These are phyloP conservation scores for Pampus argenteus DNA, from an alignment of 2,797 vertebrate species.

Conservation along the genomic window DNA sequence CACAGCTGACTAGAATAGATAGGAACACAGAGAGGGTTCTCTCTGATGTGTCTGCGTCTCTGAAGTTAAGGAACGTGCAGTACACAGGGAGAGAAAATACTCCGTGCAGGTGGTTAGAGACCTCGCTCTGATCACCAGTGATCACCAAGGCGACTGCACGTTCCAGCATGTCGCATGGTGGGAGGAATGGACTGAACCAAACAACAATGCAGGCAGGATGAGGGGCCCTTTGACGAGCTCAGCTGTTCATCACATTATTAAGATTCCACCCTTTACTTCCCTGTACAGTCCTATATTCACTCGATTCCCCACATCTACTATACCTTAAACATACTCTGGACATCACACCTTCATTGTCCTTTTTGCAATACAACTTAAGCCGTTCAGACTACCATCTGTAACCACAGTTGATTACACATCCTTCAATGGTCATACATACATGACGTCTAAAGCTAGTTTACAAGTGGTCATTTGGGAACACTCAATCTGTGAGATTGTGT, in stretches of 20 bases:
- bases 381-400: constrained; percentile 56
- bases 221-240: constrained; percentile 63
- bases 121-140: constrained; percentile 50
- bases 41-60: constrained; percentile 28
- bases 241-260: constrained; percentile 77
- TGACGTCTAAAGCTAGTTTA: constrained; percentile 44
- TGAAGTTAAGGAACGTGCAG: constrained; percentile 36
- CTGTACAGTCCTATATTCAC: constrained; percentile 20
- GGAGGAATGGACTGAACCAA: constrained; percentile 57
- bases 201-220: constrained; percentile 56
- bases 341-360: constrained; percentile 3
- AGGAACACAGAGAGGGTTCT: constrained; percentile 32
- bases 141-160: constrained; percentile 77
- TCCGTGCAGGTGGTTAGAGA: constrained; percentile 60
- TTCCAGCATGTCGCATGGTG: constrained; percentile 64
- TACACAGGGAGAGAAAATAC: constrained; percentile 47
- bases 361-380: constrained; percentile 34
- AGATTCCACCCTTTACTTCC: constrained; percentile 46
- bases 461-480: constrained; percentile 67
- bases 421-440: constrained; percentile 47
- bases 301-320: constrained; percentile 32
- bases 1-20: constrained; percentile 51
- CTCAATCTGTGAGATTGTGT: constrained; percentile 54
- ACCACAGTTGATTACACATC: constrained; percentile 58
- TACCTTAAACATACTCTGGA: constrained; percentile 50